Conservation (phyloP, 2,888 invertebrate genomes). For the Balanococcus diminutus region DNA sequence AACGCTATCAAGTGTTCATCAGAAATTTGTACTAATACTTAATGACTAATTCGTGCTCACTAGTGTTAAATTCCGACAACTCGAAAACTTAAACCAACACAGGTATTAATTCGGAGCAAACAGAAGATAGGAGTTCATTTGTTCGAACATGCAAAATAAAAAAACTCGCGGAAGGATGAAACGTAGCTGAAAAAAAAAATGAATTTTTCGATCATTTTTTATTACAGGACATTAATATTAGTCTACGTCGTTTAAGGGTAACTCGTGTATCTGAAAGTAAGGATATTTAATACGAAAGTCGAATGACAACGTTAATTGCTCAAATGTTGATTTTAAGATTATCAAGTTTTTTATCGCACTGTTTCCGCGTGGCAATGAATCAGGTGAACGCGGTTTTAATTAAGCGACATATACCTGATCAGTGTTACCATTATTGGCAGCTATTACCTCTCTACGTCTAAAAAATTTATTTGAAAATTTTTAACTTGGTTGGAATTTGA, state of each 20-base stretch:
- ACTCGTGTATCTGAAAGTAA: too few species aligned
- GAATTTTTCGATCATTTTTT: neutral
- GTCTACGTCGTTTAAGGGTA: neutral
- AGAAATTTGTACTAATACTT: neutral
- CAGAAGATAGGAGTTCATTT: neutral
- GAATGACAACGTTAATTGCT: neutral
- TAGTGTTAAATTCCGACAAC: neutral
- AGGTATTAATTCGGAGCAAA: neutral
- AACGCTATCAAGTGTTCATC: neutral
- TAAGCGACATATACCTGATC: neutral
- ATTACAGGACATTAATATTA: neutral
- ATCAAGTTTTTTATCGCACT: neutral
- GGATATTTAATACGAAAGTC: neutral
- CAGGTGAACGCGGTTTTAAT: neutral
- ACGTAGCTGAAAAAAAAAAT: neutral
- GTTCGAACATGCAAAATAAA: neutral
- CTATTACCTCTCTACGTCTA: neutral
- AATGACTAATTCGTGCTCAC: conserved; percentile 16
- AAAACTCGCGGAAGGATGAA: neutral
- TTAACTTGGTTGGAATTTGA: too few species aligned
- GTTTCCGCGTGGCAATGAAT: neutral
- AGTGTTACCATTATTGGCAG: neutral
- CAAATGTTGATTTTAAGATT: neutral
- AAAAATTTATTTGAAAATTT: too few species aligned
- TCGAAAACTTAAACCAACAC: neutral